phyloP scores from a whole-genome alignment of 2,888 invertebrate genomes.

The Temnothorax rugatulus region DNA sequence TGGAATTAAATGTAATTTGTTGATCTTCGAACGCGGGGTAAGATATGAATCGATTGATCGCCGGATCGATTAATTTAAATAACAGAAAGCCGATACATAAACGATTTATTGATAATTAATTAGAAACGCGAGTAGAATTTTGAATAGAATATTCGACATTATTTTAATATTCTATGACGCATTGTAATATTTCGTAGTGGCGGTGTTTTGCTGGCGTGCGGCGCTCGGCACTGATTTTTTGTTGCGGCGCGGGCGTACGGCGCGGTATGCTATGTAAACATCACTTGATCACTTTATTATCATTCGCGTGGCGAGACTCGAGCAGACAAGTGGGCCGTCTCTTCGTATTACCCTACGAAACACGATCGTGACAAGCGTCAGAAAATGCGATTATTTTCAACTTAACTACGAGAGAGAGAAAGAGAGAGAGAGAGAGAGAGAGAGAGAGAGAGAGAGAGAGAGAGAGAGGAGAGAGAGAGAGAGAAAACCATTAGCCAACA shows the following conservation, averaged over 20 bases:
- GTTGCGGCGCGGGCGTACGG: not conserved
- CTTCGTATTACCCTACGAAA: not conserved
- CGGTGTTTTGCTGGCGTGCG: not conserved
- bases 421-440: not conserved
- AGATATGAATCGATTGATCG: not conserved
- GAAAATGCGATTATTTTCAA: not conserved
- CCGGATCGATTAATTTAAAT: conserved; percentile 1
- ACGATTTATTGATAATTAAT: not conserved
- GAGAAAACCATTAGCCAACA: not conserved
- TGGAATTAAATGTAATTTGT: not conserved
- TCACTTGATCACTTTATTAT: not conserved
- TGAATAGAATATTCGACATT: not conserved
- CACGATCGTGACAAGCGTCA: not conserved
- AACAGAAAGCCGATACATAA: not conserved
- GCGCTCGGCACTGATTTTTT: not conserved
- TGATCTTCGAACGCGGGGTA: not conserved
- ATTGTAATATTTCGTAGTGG: not conserved
- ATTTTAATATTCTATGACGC: not conserved
- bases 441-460: not conserved
- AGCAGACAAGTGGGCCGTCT: not conserved
- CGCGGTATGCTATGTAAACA: not conserved
- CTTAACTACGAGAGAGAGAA: not conserved
- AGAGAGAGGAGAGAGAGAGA: not conserved
- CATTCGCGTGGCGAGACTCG: not conserved
- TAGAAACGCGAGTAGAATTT: not conserved